Conservation (phyloP, 1,140 invertebrate genomes). For the Rhyzopertha dominica region DNA sequence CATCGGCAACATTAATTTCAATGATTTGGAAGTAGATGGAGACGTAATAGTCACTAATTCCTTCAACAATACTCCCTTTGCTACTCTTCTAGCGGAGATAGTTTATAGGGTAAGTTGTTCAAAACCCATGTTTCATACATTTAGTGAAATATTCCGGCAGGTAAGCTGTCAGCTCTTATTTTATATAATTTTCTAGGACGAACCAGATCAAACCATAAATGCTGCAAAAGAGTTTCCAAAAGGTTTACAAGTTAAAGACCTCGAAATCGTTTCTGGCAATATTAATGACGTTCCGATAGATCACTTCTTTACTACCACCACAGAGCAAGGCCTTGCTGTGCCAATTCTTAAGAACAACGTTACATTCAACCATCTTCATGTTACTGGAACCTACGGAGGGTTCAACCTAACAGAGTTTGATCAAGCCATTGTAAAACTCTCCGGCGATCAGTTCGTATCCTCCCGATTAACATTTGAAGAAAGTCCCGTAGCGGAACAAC, state of each 20-base stretch:
- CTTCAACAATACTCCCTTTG: slow-evolving; percentile 38
- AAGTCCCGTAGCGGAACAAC: slow-evolving; percentile 21
- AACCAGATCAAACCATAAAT: slow-evolving; percentile 36
- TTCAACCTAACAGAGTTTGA: slow-evolving; percentile 44
- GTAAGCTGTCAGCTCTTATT: slow-evolving; percentile 5
- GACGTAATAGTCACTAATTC: slow-evolving; percentile 39
- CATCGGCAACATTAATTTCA: slow-evolving; percentile 46
- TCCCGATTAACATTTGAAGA: slow-evolving; percentile 37
- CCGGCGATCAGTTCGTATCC: slow-evolving; percentile 37
- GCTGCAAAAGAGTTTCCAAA: slow-evolving; percentile 43
- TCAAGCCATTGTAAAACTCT: slow-evolving; percentile 37
- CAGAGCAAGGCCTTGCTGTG: slow-evolving; percentile 41
- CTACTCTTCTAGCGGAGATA: slow-evolving; percentile 40
- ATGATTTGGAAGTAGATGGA: slow-evolving; percentile 46
- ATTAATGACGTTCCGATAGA: slow-evolving; percentile 44
- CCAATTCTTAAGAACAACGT: slow-evolving; percentile 43
- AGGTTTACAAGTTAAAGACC: slow-evolving; percentile 35
- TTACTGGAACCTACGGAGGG: slow-evolving; percentile 40
- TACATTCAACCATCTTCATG: slow-evolving; percentile 40
- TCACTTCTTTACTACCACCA: slow-evolving; percentile 46
- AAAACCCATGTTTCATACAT: slow-evolving; percentile 1
- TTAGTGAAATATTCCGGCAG: background rate
- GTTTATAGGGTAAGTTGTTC: slow-evolving; percentile 36
- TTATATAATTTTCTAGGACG: slow-evolving; percentile 25
- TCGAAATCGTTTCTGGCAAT: slow-evolving; percentile 36